A percentile compares a stretch with the other conserved stretches of the same genome.
Conservation (phyloP, 2,113 vertebrate species). For the Tupaia chinensis region DNA sequence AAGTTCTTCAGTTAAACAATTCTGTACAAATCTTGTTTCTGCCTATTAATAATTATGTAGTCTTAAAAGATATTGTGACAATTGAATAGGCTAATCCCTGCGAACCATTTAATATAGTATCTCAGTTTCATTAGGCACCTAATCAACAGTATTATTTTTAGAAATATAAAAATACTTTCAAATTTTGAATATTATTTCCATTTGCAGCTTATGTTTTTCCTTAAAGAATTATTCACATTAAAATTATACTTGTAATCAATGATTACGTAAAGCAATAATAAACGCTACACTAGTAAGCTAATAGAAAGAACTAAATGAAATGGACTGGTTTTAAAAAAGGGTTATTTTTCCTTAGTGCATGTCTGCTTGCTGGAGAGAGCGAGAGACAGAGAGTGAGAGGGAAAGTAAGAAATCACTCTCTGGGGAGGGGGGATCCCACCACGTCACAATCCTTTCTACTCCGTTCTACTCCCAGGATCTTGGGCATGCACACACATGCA, state of each 20-base stretch:
- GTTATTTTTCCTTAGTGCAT: background rate
- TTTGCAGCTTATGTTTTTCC: background rate
- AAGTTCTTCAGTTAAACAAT: background rate
- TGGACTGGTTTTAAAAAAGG: background rate
- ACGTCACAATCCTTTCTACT: too few species aligned
- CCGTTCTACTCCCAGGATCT: too few species aligned
- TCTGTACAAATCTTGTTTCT: background rate
- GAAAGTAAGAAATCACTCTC: too few species aligned
- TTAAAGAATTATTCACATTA: background rate
- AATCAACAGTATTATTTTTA: background rate
- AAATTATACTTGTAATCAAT: background rate
- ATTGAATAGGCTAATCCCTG: conserved; percentile 1
- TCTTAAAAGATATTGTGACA: background rate
- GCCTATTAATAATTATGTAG: background rate
- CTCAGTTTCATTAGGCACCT: background rate
- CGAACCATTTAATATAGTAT: background rate
- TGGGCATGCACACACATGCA: too few species aligned
- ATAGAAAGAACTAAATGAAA: background rate
- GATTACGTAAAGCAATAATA: background rate
- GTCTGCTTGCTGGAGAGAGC: too few species aligned
- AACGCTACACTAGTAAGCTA: background rate
- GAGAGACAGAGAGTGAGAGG: too few species aligned
- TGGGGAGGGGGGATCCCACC: too few species aligned
- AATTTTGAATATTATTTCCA: background rate
- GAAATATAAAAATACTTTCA: background rate